Evolutionary conservation across 35 echinoderm and acorn worm genomes (phyloP).

Genomic region (Heliocidaris erythrogramma): DNA sequence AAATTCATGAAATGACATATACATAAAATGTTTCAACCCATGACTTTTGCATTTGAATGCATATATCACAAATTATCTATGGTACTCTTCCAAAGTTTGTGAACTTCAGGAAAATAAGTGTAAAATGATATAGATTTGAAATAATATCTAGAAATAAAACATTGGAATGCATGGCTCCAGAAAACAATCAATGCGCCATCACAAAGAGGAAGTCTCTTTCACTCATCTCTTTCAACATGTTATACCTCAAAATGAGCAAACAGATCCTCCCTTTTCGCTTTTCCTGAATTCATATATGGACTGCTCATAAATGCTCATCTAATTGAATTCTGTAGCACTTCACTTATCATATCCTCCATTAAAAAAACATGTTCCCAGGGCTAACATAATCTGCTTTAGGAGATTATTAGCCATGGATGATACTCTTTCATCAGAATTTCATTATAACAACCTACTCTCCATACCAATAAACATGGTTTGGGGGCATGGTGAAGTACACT

Average conservation of each 20-base stretch:
- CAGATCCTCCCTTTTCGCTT: background rate
- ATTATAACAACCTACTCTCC: conserved; percentile 16
- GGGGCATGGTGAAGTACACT: background rate
- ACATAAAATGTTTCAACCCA: too few relatives aligned
- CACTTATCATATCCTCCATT: background rate
- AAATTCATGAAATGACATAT: too few relatives aligned
- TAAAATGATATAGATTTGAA: too few relatives aligned
- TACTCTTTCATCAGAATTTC: conserved; percentile 47
- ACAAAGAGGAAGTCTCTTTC: background rate
- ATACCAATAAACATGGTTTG: background rate
- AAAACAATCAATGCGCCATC: too few relatives aligned
- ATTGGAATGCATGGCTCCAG: too few relatives aligned
- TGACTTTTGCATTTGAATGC: too few relatives aligned
- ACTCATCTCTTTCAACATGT: background rate
- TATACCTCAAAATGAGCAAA: background rate
- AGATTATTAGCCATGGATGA: conserved; percentile 14
- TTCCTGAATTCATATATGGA: background rate
- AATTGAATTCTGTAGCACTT: conserved; percentile 21
- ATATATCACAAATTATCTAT: too few relatives aligned
- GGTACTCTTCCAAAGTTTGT: too few relatives aligned
- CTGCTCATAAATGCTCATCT: background rate
- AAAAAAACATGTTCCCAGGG: conserved; percentile 14
- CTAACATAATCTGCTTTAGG: background rate
- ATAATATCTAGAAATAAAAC: too few relatives aligned
- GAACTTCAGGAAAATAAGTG: too few relatives aligned